Percentiles rank a stretch among this genome's conserved stretches.
Conservation (phyloP, 2,888 invertebrate genomes). For the Acronicta aceris region DNA sequence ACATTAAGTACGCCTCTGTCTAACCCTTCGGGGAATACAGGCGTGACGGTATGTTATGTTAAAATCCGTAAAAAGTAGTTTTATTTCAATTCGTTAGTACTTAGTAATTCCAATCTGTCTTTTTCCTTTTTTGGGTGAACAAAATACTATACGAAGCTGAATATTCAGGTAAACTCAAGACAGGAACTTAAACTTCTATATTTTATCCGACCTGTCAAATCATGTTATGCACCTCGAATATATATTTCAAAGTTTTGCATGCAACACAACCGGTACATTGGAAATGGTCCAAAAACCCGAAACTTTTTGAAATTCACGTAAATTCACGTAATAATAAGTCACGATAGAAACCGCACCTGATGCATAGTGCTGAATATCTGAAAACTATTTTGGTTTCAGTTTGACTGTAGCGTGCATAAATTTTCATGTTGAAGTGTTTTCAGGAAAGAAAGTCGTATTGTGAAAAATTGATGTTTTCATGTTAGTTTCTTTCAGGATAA, state of each 20-base stretch:
- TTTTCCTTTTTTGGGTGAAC: no score
- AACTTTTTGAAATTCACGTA: conserved; percentile 35
- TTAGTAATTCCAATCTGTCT: no score
- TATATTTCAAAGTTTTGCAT: conserved; percentile 28
- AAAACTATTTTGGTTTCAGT: conserved; percentile 32
- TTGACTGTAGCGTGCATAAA: conserved; percentile 17
- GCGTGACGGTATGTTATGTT: no score
- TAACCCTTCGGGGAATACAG: no score
- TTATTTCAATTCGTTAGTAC: no score
- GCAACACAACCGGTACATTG: conserved; percentile 24
- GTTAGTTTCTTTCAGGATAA: conserved; percentile 1
- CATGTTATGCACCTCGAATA: conserved; percentile 32
- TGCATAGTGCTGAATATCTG: conserved; percentile 22
- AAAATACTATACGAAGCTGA: no score
- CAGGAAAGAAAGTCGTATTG: background rate
- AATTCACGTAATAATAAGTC: no score
- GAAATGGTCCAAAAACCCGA: conserved; percentile 36
- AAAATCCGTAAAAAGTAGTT: no score
- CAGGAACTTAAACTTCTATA: background rate
- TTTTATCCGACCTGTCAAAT: conserved; percentile 28
- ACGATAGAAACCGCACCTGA: conserved; percentile 30
- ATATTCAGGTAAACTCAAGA: background rate
- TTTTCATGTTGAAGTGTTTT: conserved; percentile 13
- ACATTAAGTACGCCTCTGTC: no score
- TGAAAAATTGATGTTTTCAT: conserved; percentile 14